Evolutionary conservation across 2,797 vertebrate species (phyloP), one percentile per base, ranked within the genome.

Genomic region (Tokudaia muenninki): DNA sequence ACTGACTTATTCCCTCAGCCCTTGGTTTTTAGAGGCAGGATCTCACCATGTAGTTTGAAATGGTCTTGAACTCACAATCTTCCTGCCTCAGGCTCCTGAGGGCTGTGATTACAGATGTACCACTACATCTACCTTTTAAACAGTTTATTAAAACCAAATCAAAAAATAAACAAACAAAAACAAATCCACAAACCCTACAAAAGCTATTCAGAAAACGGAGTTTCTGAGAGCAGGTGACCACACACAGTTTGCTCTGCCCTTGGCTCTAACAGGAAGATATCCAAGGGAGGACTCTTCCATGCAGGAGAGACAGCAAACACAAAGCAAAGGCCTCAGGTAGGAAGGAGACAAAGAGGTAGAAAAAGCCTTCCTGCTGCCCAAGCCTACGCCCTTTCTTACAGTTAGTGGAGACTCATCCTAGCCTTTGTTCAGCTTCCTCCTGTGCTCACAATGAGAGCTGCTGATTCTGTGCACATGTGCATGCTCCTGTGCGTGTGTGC

Each of bases 121-220:
- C 72, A 89, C 55, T 59, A 61, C 17, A 89, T 1, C 72, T 75
- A 22, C 1, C 47, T 89, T 78, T 92, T 63, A 37, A 70, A 52
- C 82, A 82, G 50, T 63, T 95, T 88, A 84, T 89, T 79, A 92
- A 80, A 67, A 47, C 26, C n/a, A 4, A 80, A 90, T 7, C 5
- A 77, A 91, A 34, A 6, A 78, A 78, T 41, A 44, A 29, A 90
- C 57, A 59, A 72, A 14, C 24, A 4, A 87, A 50, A 61, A 41
- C 50, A 79, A 91, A 91, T 44, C 37, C 44, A 95, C 77, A 91
- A 41, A 17, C 61, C n/a, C 37, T 77, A 34, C 67, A 78, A 81
- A 94, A 16, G 24, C 11, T 83, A 21, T 63, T 63, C 59, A 61
- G 81, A 31, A 63, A 90, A 87, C 37, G 77, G 59, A 34, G 29